Conservation (phyloP, 1,140 invertebrate species). For the Drosophila sp. region DNA sequence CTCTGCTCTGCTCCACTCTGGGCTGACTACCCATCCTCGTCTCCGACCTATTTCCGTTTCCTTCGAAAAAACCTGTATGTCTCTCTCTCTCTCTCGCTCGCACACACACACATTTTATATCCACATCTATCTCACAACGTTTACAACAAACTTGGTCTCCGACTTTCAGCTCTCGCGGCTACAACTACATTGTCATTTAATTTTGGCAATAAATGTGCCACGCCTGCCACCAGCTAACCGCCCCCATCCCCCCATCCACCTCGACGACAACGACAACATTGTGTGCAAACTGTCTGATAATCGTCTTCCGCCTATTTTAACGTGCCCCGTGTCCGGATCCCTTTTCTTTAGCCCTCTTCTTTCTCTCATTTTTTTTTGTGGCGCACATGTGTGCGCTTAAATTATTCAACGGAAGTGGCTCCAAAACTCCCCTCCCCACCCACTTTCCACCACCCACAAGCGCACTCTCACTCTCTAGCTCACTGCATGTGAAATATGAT, state of each 20-base stretch:
- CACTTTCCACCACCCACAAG: background rate
- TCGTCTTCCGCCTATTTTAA: conserved; percentile 81
- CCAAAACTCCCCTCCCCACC: conserved; percentile 20
- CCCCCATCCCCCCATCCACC: background rate
- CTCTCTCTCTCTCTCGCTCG: background rate
- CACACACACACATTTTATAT: conserved; percentile 21
- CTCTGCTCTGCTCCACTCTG: background rate
- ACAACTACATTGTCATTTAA: conserved; percentile 80
- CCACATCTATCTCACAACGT: conserved; percentile 55
- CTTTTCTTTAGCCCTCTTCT: background rate
- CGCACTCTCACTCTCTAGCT: conserved; percentile 7
- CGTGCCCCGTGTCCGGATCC: conserved; percentile 31
- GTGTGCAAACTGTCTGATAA: conserved; percentile 82
- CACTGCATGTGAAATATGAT: conserved; percentile 70
- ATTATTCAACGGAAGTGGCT: conserved; percentile 74
- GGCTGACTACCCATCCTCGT: conserved; percentile 10
- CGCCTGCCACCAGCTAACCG: conserved; percentile 20
- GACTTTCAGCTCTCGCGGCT: conserved; percentile 34
- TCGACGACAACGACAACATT: conserved; percentile 55
- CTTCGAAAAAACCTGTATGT: conserved; percentile 21
- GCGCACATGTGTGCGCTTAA: conserved; percentile 75
- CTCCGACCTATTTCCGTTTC: conserved; percentile 11
- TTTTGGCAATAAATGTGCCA: conserved; percentile 79
- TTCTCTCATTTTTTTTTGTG: background rate
- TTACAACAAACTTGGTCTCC: conserved; percentile 54